These are phyloP conservation scores for Bombyx mori DNA, from an alignment of 1,140 invertebrate species.

Conservation along the genomic window ASM3026992v2 NC_085128.1:18455001-18455500, in stretches of 20 bases:
- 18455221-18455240: conserved; percentile 3
- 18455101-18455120: background rate
- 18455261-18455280: background rate
- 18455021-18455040: too few species aligned
- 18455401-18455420: too few species aligned
- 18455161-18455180: background rate
- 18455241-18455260: conserved; percentile 1
- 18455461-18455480: too few species aligned
- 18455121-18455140: background rate
- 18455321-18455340: conserved; percentile 2
- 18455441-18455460: too few species aligned
- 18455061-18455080: too few species aligned
- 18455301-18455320: background rate
- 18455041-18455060: too few species aligned
- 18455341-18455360: background rate
- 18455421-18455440: too few species aligned
- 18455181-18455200: background rate
- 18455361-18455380: too few species aligned
- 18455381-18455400: too few species aligned
- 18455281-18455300: background rate
- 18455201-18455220: conserved; percentile 1
- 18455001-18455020: too few species aligned
- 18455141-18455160: background rate
- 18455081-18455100: background rate
- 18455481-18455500: too few species aligned